Evolutionary conservation across 2,888 invertebrate species (phyloP).

Genomic region (Eristalis tenax): DNA sequence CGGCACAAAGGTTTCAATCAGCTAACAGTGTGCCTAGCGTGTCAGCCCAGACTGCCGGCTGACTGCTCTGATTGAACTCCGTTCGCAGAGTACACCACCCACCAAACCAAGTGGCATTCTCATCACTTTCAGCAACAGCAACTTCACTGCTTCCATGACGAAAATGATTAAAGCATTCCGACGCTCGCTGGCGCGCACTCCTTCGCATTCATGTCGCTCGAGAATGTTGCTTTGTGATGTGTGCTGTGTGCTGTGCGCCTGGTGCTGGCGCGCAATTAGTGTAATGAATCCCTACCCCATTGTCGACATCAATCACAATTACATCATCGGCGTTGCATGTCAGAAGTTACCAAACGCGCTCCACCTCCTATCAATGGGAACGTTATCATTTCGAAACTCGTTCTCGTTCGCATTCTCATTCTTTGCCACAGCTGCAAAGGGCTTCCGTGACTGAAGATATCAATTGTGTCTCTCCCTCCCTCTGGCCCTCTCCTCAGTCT

Average conservation of each 20-base stretch:
- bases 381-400: conserved; percentile 50
- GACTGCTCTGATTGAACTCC: background rate
- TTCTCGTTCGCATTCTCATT: conserved; percentile 15
- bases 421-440: background rate
- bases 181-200: background rate
- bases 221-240: conserved; percentile 17
- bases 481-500: background rate
- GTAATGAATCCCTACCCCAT: conserved; percentile 56
- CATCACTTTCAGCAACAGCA: conserved; percentile 26
- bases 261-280: conserved; percentile 32
- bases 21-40: background rate
- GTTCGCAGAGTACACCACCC: background rate
- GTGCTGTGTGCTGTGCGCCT: background rate
- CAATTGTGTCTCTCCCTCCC: conserved; percentile 26
- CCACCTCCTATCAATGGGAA: conserved; percentile 27
- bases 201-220: background rate
- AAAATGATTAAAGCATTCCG: conserved; percentile 58
- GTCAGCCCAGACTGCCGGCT: background rate
- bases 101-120: conserved; percentile 20
- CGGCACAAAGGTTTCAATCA: background rate
- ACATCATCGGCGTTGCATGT: conserved; percentile 65
- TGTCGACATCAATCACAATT: conserved; percentile 69
- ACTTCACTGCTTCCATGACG: conserved; percentile 43
- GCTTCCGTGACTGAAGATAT: conserved; percentile 64
- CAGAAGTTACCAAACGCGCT: conserved; percentile 50